Base-by-base conservation (phyloP, 2,797 vertebrate genomes). In the Urocyon cinereoargenteus region DNA sequence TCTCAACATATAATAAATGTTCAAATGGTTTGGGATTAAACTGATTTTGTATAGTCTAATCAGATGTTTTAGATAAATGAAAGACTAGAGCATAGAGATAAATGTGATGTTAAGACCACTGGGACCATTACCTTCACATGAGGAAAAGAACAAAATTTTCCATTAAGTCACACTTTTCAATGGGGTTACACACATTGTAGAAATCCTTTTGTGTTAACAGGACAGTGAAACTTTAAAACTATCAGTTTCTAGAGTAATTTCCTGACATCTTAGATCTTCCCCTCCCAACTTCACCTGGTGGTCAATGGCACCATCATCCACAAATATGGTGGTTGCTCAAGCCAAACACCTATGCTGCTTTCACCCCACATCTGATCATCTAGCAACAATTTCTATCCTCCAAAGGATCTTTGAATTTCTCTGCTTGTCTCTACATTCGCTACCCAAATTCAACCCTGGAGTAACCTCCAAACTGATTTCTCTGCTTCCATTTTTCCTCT, bases 121-220 rank as follows among this genome's bases (percentile, higher is more conserved):
- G 86, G 82, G 40, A 55, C 45, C 45, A 5, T 59, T 75, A 51
- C 3, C 24, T 73, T 49, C 18, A 28, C 14, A 6, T 36, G 45
- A 96, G n/a, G 68, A 88, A 87, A 85, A 82, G n/a, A 81, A 24
- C 45, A 86, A 94, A 34, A n/a, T 61, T 94, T 96, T 45, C 72
- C 82, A 64, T 0, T 28, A 26, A 85, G 82, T 34, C 51, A 55
- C 9, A 45, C 1, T 93, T 70, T 96, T 95, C 77, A 84, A 78
- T 90, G 85, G 86, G 36, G 7, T 85, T 64, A 28, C 28, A 40
- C 4, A 77, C 9, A 10, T 6, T 59, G n/a, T 86, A 79, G 16
- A 79, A 79, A 73, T 19, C 7, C 45, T 82, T 94, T 83, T 57
- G 34, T 57, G 16, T 40, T 78, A 85, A n/a, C 77, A 55, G 94